Base-by-base conservation (phyloP, 1,140 invertebrate species). In the Caenorhabditis inopinata region DNA sequence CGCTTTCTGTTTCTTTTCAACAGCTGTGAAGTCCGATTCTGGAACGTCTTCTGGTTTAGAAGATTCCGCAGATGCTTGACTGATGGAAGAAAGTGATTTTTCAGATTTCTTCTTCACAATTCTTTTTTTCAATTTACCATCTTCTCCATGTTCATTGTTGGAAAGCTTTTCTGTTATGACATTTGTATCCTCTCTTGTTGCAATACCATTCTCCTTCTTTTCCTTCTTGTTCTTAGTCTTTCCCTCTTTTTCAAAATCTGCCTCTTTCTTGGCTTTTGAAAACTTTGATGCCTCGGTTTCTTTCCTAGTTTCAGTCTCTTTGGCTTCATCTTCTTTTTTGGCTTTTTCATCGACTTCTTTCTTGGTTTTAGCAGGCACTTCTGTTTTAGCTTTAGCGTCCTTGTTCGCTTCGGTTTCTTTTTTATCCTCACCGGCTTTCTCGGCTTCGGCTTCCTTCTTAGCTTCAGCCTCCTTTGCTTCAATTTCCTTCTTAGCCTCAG, bases 41-140 rank as follows among this genome's bases (percentile, higher is more conserved):
- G 14, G 38, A 5, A 14, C 5, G 5, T 42, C 38, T 42, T 21
- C 18, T 25, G 7, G 11, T 14, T 47, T 45, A n/a, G 23, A 16
- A 1, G 23, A 14, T 27, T 42, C 38, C 38, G 14, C 38, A 42
- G 73, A 47, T n/a, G 1, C 27, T 47, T 47, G 23, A 9, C 73
- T 49, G 23, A 49, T 38, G 9, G 58, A 68, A 1, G 58, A 68
- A 21, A 38, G 29, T 18, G 58, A 68, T 21, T 68, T 68, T 14
- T 68, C 58, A 3, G 58, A 38, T 68, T 68, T 68, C 58, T 68
- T 68, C 9, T 68, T 68, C 32, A 68, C n/a, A 9, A 68, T 14
- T n/a, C 12, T 38, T 18, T 68, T 74, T 14, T 80, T 38, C 1
- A 73, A 18, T 47, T 80, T 80, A 23, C 76, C 73, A 18, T 80